phyloP scores from a whole-genome alignment of 53 echinoderm and acorn worm species.

The Echinometra lucunter region DNA sequence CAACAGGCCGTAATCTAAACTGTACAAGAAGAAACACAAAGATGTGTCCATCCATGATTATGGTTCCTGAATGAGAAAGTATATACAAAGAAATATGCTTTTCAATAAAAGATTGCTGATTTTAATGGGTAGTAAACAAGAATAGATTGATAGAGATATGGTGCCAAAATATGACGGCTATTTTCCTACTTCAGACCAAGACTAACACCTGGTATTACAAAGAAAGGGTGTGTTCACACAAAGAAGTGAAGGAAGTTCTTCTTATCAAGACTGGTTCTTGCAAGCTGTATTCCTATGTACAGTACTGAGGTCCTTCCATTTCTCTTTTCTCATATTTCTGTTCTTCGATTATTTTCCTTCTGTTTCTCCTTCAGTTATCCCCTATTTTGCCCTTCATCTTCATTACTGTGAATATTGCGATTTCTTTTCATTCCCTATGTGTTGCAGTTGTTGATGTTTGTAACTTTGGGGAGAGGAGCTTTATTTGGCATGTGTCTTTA shows the following conservation, averaged over 20 bases:
- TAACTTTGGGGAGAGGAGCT: too few relatives aligned
- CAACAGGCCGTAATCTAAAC: too few relatives aligned
- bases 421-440: not conserved
- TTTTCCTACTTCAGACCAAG: not conserved
- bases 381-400: too few relatives aligned
- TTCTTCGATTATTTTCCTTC: not conserved
- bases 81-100: not conserved
- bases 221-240: not conserved
- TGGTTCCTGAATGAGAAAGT: not conserved
- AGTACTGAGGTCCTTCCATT: too few relatives aligned
- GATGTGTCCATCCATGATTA: too few relatives aligned
- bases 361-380: not conserved
- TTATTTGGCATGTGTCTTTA: too few relatives aligned
- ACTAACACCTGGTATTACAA: not conserved
- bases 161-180: not conserved
- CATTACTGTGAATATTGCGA: too few relatives aligned
- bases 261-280: not conserved
- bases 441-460: not conserved
- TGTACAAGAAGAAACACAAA: too few relatives aligned
- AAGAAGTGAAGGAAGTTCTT: not conserved
- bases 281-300: too few relatives aligned
- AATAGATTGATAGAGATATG: not conserved
- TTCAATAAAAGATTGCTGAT: not conserved
- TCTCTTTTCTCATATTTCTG: not conserved
- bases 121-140: constrained; percentile 14